Evolutionary conservation across 2,113 vertebrate genomes (phyloP), one percentile per base, ranked within the genome.

Genomic region (Ochotona curzoniae): DNA sequence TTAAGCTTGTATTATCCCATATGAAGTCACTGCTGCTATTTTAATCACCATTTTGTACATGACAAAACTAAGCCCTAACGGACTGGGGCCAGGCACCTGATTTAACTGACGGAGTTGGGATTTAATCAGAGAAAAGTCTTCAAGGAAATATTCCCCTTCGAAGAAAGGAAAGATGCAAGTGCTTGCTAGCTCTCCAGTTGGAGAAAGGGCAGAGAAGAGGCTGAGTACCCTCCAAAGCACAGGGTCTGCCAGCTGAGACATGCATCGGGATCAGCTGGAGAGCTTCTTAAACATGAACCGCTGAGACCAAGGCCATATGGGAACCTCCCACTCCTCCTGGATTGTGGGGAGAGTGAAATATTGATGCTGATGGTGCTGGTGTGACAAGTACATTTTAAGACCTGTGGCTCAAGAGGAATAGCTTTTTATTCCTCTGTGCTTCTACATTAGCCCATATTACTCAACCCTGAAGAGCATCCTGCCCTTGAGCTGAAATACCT

Each of bases 21-120:
- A 66, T 54, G 5, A 95, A 8, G 51, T 73, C 70, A 80, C n/a
- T 63, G 75, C 13, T 83, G 47, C 21, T 76, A 3, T 61, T 83
- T 97, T 91, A 44, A 51, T 49, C 28, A 85, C n/a, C 32, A 83
- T 80, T 86, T 81, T 32, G 80, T 47, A 83, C 15, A 86, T 75
- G 23, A 63, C 20, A 30, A 88, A 96, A 89, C 18, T 76, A n/a
- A 94, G n/a, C 32, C 47, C 25, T 67, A 60, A 10, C 66, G 13
- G 17, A n/a, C 26, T 28, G 73, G 71, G 81, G 25, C 26, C 18
- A 28, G 57, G 6, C 7, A 79, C 30, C 21, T 32, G n/a, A n/a
- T 64, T 18, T 38, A 66, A 71, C 8, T 5, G 18, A 15, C 18
- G 78, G 38, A 83, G 26, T 5, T 70, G 28, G 51, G 28, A 61